Conservation (phyloP, 37 sponge, comb jelly and placozoan species). For the Spongilla lacustris region DNA sequence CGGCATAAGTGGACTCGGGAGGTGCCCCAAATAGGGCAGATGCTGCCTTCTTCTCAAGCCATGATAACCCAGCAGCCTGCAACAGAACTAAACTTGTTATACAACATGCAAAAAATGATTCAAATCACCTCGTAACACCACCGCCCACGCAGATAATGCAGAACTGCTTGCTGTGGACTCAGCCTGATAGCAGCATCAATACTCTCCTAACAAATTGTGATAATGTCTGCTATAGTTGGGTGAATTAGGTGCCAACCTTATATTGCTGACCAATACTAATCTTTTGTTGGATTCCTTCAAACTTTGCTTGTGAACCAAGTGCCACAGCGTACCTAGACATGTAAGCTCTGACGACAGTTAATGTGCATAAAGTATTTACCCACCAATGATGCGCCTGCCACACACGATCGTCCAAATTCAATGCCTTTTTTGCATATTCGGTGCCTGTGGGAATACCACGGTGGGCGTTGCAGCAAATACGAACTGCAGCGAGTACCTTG, state of each 20-base stretch:
- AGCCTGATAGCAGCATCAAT: constrained; percentile 67
- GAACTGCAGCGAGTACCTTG: constrained; percentile 16
- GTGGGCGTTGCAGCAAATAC: background rate
- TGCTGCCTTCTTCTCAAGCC: constrained; percentile 80
- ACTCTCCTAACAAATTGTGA: constrained; percentile 47
- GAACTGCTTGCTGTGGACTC: constrained; percentile 34
- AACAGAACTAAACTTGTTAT: background rate
- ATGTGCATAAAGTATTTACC: background rate
- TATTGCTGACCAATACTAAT: constrained; percentile 55
- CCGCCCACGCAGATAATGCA: constrained; percentile 58
- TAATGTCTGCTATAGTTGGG: background rate
- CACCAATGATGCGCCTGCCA: constrained; percentile 82
- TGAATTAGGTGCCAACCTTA: constrained; percentile 46
- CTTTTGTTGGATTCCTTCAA: constrained; percentile 54
- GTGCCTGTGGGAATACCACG: background rate
- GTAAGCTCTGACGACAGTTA: background rate
- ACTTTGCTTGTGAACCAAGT: constrained; percentile 39
- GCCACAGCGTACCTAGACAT: constrained; percentile 36
- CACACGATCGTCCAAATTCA: constrained; percentile 30
- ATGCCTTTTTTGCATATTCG: constrained; percentile 44
- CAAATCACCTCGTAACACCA: constrained; percentile 68
- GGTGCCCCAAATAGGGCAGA: constrained; percentile 60
- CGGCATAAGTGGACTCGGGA: constrained; percentile 58
- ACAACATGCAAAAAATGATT: background rate
- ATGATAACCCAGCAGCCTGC: constrained; percentile 69